phyloP scores from a whole-genome alignment of 2,888 invertebrate species.

The Drosophila neutralis region DNA sequence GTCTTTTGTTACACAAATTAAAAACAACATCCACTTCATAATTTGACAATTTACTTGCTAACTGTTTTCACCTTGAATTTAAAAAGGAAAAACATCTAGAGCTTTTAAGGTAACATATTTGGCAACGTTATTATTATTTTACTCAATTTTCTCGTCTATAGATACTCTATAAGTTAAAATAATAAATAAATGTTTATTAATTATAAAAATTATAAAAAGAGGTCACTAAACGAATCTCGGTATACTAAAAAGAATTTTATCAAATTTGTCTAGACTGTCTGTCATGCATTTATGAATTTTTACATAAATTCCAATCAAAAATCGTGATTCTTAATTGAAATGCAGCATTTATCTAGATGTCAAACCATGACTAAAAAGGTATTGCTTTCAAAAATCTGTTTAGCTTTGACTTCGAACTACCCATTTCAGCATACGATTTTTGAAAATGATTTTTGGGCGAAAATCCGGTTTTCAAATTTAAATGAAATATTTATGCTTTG shows the following conservation, averaged over 20 bases:
- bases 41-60: constrained; percentile 8
- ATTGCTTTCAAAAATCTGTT: background rate
- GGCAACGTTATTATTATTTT: background rate
- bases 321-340: background rate
- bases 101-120: background rate
- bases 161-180: background rate
- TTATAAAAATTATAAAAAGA: background rate
- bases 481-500: background rate
- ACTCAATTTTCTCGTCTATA: background rate
- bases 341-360: background rate
- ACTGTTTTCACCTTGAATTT: constrained; percentile 19
- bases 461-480: background rate
- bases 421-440: background rate
- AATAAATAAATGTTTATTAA: background rate
- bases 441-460: background rate
- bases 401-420: background rate
- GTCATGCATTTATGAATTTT: background rate
- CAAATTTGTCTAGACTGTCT: background rate
- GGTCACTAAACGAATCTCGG: background rate
- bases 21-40: constrained; percentile 7
- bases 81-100: background rate
- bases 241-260: background rate
- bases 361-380: background rate
- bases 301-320: background rate
- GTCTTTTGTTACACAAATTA: background rate